Conservation (phyloP, 2,888 invertebrate species). For the Rotaria sp. region DNA sequence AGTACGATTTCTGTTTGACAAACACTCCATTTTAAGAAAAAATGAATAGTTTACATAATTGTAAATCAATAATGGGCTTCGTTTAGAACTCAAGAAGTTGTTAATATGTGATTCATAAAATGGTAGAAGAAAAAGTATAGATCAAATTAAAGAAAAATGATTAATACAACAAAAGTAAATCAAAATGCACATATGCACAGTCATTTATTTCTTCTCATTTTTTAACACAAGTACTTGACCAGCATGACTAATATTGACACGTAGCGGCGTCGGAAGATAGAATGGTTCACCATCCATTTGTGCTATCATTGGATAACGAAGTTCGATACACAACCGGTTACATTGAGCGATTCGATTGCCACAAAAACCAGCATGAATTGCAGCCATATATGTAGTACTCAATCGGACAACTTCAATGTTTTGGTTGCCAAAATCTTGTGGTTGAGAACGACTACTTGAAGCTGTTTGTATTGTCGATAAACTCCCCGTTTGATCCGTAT, state of each 20-base stretch:
- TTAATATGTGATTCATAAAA: too few species aligned
- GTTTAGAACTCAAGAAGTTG: too few species aligned
- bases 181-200: too few species aligned
- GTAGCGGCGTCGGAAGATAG: background rate
- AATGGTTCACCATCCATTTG: constrained; percentile 4
- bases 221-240: background rate
- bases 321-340: background rate
- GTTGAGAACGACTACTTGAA: background rate
- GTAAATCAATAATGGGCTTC: too few species aligned
- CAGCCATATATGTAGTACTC: background rate
- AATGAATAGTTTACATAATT: too few species aligned
- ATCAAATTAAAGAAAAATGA: too few species aligned
- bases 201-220: background rate
- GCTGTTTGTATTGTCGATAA: fast-evolving
- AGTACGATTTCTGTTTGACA: too few species aligned
- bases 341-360: background rate
- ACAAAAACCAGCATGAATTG: background rate
- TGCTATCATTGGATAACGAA: background rate
- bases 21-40: too few species aligned
- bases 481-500: background rate
- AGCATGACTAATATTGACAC: background rate
- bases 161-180: too few species aligned
- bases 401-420: background rate
- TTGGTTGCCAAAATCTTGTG: background rate
- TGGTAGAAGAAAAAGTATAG: too few species aligned